phyloP scores from a whole-genome alignment of 2,113 vertebrate species.

The Cyphomyrus discorhynchus region DNA sequence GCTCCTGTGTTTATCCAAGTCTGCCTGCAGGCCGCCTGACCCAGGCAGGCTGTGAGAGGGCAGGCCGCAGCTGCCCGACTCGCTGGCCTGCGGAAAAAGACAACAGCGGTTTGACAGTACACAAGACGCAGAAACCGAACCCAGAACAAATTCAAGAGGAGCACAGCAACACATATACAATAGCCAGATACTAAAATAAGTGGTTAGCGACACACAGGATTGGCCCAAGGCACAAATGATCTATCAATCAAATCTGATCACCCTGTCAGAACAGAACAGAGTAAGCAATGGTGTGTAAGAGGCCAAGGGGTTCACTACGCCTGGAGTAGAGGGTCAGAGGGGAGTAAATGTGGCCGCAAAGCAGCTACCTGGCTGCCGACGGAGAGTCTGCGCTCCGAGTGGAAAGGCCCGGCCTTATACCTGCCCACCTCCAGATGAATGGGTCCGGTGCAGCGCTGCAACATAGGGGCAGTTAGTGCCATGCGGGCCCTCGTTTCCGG shows the following conservation, averaged over 20 bases:
- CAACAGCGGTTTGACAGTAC: neutral
- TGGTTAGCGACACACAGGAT: neutral
- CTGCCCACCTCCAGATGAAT: slow-evolving; percentile 84
- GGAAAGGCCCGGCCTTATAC: slow-evolving; percentile 85
- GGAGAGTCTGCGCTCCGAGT: slow-evolving; percentile 83
- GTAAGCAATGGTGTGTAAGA: neutral
- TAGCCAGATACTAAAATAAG: neutral
- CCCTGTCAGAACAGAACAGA: neutral
- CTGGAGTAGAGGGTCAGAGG: neutral
- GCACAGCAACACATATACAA: neutral
- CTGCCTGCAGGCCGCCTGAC: slow-evolving; percentile 51
- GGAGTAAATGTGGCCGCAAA: neutral
- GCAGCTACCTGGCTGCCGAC: slow-evolving; percentile 79
- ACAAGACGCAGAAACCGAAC: neutral
- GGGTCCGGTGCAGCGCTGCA: slow-evolving; percentile 81
- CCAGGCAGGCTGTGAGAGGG: slow-evolving; percentile 55
- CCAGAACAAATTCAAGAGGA: neutral
- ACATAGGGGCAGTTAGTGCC: slow-evolving; percentile 5
- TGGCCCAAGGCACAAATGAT: neutral
- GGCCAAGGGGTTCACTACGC: neutral
- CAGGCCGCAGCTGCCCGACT: slow-evolving; percentile 58
- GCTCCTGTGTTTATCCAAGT: slow-evolving; percentile 59
- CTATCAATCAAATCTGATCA: neutral
- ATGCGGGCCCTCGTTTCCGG: neutral
- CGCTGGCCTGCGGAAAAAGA: slow-evolving; percentile 63